Evolutionary conservation across 2,797 vertebrate genomes (phyloP), one percentile per base, ranked within the genome.

Genomic region (Molossus alvarezi): DNA sequence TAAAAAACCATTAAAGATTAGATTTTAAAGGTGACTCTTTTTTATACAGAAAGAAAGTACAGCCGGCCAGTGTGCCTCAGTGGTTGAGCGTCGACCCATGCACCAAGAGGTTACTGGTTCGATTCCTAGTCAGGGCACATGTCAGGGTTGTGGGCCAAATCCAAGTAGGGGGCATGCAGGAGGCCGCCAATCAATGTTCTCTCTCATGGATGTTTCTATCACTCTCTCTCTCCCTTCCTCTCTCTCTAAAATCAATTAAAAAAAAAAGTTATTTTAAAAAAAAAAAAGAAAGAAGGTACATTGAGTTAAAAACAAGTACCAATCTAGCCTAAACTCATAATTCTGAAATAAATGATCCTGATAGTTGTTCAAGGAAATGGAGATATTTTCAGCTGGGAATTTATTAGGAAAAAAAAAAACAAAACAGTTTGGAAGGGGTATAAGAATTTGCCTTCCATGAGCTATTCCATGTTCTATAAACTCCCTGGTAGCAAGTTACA

Each of bases 1-100:
- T 77, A 55, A 53, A 84, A 79, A 45, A 75, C 65, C 5, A 67
- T 67, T 72, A 69, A 86, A 87, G 21, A 85, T 80, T 48, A 86
- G 27, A 91, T 57, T 91, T 91, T 27, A 96, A 91, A 96, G 18
- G 27, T 82, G 33, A 84, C 23, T 76, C 27, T 75, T 83, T 84
- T 13, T 23, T 73, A 33, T 80, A 88, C 8, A 65, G n/a, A 45
- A 88, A 69, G 75, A 33, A 45, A 6, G 41, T 45, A 45, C 41
- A 45, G 41, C 41, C 41, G 41, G 41, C 41, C 41, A 45, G 41
- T 45, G 41, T 45, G 41, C 5, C 41, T 4, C 41, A 45, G 41
- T 45, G 41, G 41, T 45, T 45, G 41, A 45, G 41, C 6, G 41
- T 45, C 41, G 41, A 45, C 41, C 41, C 41, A 45, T 45, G 41